These are phyloP conservation scores for Sigmodon hispidus DNA, from an alignment of 2,113 vertebrate genomes.

Conservation along the genomic window DNA sequence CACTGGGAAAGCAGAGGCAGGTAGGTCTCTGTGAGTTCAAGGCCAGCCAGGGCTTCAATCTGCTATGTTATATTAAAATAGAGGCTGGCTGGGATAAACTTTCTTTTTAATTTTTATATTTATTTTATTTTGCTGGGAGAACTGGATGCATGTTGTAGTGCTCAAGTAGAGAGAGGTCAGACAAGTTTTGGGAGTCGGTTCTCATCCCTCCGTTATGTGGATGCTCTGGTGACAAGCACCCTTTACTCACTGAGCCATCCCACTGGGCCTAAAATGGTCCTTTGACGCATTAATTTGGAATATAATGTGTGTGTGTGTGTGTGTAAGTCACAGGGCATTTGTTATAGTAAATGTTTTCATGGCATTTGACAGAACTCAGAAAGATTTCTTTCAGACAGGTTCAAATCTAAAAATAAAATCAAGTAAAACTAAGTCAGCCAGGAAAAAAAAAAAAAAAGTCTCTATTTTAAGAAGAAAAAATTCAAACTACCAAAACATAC, in stretches of 20 bases:
- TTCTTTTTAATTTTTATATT: neutral
- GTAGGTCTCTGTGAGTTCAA: neutral
- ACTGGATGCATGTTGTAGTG: neutral
- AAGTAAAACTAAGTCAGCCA: neutral
- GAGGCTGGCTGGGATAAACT: neutral
- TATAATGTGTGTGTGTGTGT: neutral
- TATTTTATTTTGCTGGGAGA: neutral
- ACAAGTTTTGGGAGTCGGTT: neutral
- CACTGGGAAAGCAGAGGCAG: neutral
- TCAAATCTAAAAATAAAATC: slow-evolving; percentile 26
- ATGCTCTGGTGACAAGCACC: neutral
- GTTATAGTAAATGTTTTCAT: neutral
- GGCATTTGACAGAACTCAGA: neutral
- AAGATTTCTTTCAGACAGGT: neutral
- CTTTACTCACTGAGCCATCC: neutral
- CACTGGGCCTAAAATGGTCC: neutral
- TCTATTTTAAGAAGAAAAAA: neutral
- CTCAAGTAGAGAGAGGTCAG: neutral
- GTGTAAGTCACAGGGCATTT: neutral
- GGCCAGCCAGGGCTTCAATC: neutral
- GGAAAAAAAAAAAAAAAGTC: too few species aligned
- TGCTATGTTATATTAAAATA: neutral
- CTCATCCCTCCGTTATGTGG: neutral
- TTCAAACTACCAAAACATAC: neutral
- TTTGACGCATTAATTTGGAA: neutral